Conservation (phyloP, 2,888 invertebrate species). For the Idaea straminata region DNA sequence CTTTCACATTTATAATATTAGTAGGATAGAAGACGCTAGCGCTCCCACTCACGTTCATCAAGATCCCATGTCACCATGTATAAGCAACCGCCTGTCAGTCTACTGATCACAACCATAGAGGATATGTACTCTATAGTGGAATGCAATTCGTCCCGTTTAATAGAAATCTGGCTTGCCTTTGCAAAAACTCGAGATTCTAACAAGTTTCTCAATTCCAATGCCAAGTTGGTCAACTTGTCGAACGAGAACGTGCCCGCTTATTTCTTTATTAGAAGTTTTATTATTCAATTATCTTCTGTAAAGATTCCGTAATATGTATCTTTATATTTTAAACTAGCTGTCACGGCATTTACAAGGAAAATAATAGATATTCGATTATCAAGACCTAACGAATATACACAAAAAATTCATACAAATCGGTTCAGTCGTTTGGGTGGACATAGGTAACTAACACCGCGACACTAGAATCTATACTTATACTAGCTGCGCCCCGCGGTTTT, state of each 20-base stretch:
- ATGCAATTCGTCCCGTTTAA: constrained; percentile 43
- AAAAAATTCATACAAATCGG: too few species aligned
- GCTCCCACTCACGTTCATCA: not conserved
- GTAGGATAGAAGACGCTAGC: not conserved
- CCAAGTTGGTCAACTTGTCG: constrained; percentile 55
- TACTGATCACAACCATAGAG: constrained; percentile 40
- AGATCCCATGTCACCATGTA: not conserved
- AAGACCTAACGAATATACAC: too few species aligned
- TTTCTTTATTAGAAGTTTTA: constrained; percentile 26
- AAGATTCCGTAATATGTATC: constrained; percentile 3
- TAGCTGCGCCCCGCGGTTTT: too few species aligned
- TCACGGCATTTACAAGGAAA: too few species aligned
- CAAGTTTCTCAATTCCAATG: constrained; percentile 68
- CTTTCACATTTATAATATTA: too few species aligned
- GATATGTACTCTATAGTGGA: constrained; percentile 35
- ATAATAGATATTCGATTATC: too few species aligned
- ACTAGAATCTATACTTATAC: too few species aligned
- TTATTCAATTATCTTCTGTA: constrained; percentile 30
- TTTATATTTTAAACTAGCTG: not conserved
- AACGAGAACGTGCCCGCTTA: constrained; percentile 44
- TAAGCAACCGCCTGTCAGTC: constrained; percentile 46
- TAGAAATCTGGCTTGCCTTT: constrained; percentile 60
- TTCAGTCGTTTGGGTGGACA: too few species aligned
- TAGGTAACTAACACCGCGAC: too few species aligned
- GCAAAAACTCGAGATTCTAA: constrained; percentile 63